Percentiles rank a stretch among this genome's conserved stretches.
Evolutionary conservation across 2,113 vertebrate species (phyloP).

Genomic region (Brachyhypopomus gauderio): DNA sequence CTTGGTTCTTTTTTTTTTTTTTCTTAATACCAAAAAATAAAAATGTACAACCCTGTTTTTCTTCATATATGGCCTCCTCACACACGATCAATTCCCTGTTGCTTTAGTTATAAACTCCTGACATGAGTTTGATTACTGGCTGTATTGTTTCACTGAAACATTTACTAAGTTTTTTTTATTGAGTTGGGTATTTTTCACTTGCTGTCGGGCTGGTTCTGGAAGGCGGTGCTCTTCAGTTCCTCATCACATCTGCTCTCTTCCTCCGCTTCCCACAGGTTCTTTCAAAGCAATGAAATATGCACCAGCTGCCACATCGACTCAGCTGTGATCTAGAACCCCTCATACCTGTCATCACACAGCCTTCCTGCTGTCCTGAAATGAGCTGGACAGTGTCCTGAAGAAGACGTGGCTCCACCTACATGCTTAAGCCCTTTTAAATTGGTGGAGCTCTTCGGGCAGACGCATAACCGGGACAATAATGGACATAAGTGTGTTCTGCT

Average conservation of each 20-base stretch:
- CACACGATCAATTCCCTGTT: too few species aligned
- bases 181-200: not conserved
- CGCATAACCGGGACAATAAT: not conserved
- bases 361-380: constrained; percentile 46
- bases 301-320: constrained; percentile 72
- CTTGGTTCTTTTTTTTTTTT: too few species aligned
- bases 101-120: too few species aligned
- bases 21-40: too few species aligned
- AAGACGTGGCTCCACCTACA: not conserved
- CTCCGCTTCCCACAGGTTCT: constrained; percentile 28
- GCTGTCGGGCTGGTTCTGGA: constrained; percentile 16
- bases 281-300: constrained; percentile 72
- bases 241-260: constrained; percentile 48
- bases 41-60: too few species aligned
- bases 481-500: not conserved
- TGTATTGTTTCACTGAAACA: constrained; percentile 2
- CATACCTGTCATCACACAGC: constrained; percentile 53
- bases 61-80: too few species aligned
- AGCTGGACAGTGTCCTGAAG: constrained; percentile 31
- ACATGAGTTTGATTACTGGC: not conserved
- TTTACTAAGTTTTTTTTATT: not conserved
- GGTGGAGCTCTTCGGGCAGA: not conserved
- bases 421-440: not conserved
- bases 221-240: constrained; percentile 50
- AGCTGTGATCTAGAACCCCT: constrained; percentile 56